These are phyloP conservation scores for Conistra vaccinii DNA, from an alignment of 2,888 invertebrate species.

Conservation along the genomic window DNA sequence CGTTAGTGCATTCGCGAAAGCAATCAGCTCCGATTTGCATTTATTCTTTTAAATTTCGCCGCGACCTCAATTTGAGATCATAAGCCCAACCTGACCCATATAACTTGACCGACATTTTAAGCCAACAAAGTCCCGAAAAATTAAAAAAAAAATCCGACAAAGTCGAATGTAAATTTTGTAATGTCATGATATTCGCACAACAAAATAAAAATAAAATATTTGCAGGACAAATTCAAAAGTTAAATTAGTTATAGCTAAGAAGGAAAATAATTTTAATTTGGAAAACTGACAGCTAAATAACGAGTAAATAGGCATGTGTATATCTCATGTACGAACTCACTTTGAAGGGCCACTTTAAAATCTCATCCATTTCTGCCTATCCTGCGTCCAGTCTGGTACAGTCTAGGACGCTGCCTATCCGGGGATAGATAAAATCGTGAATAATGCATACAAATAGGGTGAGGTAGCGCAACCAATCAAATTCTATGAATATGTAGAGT, in stretches of 20 bases:
- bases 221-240: background rate
- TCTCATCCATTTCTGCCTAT: constrained; percentile 33
- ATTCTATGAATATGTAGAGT: constrained; percentile 61
- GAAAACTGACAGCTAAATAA: background rate
- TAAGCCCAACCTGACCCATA: constrained; percentile 57
- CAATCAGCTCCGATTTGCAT: constrained; percentile 33
- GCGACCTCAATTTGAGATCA: constrained; percentile 41
- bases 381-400: constrained; percentile 16
- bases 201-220: too few species aligned
- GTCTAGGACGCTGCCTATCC: constrained; percentile 48
- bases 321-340: background rate
- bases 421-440: constrained; percentile 58
- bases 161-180: constrained; percentile 12
- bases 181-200: background rate
- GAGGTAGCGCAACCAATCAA: constrained; percentile 59
- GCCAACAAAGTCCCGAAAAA: constrained; percentile 25
- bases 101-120: constrained; percentile 54
- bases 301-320: background rate
- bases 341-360: constrained; percentile 36
- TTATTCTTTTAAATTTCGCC: constrained; percentile 37
- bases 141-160: constrained; percentile 23
- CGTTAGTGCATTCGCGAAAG: constrained; percentile 31
- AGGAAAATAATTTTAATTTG: background rate
- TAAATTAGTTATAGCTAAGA: background rate
- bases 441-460: constrained; percentile 61